Evolutionary conservation across 2,797 vertebrate species (phyloP).

Genomic region (Dromococcyx pavoninus): DNA sequence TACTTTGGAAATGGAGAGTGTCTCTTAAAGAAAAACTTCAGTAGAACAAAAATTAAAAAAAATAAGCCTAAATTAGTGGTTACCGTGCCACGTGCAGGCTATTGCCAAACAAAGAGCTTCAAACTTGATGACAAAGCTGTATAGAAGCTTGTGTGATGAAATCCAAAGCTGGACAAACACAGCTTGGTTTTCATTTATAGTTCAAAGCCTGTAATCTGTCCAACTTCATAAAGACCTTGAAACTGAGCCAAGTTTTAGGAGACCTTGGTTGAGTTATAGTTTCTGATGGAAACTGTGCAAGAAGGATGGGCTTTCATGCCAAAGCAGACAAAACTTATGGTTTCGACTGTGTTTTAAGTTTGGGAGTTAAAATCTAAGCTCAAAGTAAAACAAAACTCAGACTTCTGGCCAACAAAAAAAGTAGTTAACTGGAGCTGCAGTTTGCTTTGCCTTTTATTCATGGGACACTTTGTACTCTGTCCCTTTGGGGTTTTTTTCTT

Average conservation of each 20-base stretch:
- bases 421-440: background rate
- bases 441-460: background rate
- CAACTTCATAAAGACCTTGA: background rate
- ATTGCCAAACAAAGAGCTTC: constrained; percentile 17
- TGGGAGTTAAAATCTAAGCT: background rate
- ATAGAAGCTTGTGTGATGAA: constrained; percentile 25
- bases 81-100: background rate
- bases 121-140: constrained; percentile 58
- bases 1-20: background rate
- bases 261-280: background rate
- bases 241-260: background rate
- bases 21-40: background rate
- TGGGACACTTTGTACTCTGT: background rate
- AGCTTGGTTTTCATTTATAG: constrained; percentile 23
- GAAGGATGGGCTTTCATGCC: background rate
- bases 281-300: constrained; percentile 15
- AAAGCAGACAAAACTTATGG: background rate
- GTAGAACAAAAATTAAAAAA: background rate
- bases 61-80: background rate
- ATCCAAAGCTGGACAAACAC: constrained; percentile 10
- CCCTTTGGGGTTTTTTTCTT: background rate
- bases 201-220: background rate
- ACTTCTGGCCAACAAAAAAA: background rate
- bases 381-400: background rate
- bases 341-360: background rate